Base-by-base conservation (phyloP, 2,113 vertebrate species). In the Hydrolagus affinis region DNA sequence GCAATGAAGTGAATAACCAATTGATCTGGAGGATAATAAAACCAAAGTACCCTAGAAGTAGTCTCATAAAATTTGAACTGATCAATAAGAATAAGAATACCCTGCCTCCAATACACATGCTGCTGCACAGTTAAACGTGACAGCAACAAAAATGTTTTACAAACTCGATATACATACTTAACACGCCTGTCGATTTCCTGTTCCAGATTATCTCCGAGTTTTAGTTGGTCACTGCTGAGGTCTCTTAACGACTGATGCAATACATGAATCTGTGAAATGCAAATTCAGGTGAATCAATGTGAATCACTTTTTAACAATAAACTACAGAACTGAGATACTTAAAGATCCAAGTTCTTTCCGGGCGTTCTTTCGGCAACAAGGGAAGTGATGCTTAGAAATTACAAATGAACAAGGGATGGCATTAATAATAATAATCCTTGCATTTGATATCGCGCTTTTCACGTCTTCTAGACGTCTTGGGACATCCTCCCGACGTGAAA, bases 191-290 rank as follows among this genome's bases (percentile, higher is more conserved):
- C 90, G 88, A 98, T 90, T 86, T 98, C 97, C 83, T 91, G 92
- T 88, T 93, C 95, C 89, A 98, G 90, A 86, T 98, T 96, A 4
- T 94, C 92, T 87, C 94, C 94, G 2, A 97, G 89, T 57, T 95
- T 95, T 88, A 94, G 85, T 87, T 98, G 97, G 87, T 95, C 96
- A 88, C 92, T 94, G 70, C 89, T 93, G 86, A 99, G 92, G 87
- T 99, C 97, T 87, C 96, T 92, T 87, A 98, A 88, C 32, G 96
- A 96, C 87, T 95, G 95, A 87, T 98, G 96, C 85, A 97, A 87
- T 75, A 88, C 89, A 88, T 98, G 96, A 85, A 97, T 86, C 97
- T 99, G 88, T 25, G 17, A 21, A 30, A 56, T 19, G 10, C 0
- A 72, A 0, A 69, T 85, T 32, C 15, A 85, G 62, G 68, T 80